Percentiles rank a stretch among this genome's conserved stretches.
These are phyloP conservation scores for Drosophila imparisetae DNA, from an alignment of 2,888 invertebrate species.

Conservation along the genomic window DNA sequence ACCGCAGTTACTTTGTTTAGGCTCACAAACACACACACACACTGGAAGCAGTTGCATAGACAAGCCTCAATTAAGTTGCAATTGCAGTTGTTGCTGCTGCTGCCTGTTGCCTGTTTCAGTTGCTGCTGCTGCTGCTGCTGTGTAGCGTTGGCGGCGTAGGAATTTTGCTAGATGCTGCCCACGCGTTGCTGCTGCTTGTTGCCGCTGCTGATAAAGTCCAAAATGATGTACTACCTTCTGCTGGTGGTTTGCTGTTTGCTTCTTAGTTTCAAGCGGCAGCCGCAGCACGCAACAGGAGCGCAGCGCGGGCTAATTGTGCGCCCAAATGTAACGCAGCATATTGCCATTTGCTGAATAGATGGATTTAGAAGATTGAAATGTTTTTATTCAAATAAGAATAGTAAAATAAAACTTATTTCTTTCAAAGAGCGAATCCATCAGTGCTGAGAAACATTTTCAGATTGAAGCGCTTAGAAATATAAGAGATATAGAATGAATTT, in stretches of 20 bases:
- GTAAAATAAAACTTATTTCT: neutral
- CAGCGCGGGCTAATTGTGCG: slow-evolving; percentile 31
- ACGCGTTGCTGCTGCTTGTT: slow-evolving; percentile 54
- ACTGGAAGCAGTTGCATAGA: slow-evolving; percentile 55
- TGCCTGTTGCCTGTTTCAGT: slow-evolving; percentile 16
- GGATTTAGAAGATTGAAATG: neutral
- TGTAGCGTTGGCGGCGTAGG: slow-evolving; percentile 61
- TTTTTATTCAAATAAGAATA: too few relatives aligned
- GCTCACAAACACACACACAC: slow-evolving; percentile 22
- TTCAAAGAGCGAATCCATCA: too few relatives aligned
- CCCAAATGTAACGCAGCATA: slow-evolving; percentile 8
- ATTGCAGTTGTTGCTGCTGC: slow-evolving; percentile 64
- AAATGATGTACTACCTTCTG: slow-evolving; percentile 77
- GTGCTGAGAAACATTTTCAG: too few relatives aligned
- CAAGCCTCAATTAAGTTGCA: slow-evolving; percentile 81
- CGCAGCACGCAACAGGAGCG: slow-evolving; percentile 44
- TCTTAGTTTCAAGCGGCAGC: slow-evolving; percentile 37
- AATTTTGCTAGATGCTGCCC: slow-evolving; percentile 62
- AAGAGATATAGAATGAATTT: too few relatives aligned
- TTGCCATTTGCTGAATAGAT: too few relatives aligned
- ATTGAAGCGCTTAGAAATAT: too few relatives aligned
- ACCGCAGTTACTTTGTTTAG: slow-evolving; percentile 70
- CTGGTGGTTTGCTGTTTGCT: slow-evolving; percentile 52
- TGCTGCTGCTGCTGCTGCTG: slow-evolving; percentile 43
- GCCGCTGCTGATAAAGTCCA: slow-evolving; percentile 76